Conservation (phyloP, 2,888 invertebrate species). For the Hirtodrosophila cameraria region DNA sequence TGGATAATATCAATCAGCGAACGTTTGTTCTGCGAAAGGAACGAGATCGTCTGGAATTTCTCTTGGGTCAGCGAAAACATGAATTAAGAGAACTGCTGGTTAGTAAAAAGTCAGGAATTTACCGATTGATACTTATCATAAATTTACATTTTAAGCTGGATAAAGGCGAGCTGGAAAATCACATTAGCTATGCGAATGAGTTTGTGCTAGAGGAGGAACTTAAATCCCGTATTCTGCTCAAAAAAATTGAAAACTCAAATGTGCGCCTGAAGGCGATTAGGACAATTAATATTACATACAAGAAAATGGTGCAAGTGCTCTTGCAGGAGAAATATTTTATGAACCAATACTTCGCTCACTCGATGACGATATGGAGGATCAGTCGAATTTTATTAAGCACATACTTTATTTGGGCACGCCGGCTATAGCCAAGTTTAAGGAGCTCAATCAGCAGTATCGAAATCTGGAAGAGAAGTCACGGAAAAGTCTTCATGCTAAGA, state of each 20-base stretch:
- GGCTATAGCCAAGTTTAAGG: conserved; percentile 75
- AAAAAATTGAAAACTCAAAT: too few species aligned
- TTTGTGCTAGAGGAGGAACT: conserved; percentile 77
- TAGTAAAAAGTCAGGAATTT: conserved; percentile 10
- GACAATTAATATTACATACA: too few species aligned
- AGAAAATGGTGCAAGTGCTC: too few species aligned
- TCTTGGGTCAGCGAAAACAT: conserved; percentile 64
- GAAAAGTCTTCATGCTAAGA: conserved; percentile 48
- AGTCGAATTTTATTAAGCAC: conserved; percentile 79
- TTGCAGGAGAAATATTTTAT: too few species aligned
- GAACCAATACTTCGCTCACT: conserved; percentile 81
- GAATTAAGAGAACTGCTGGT: conserved; percentile 75
- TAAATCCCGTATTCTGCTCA: too few species aligned
- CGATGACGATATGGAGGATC: conserved; percentile 81
- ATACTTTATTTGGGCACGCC: conserved; percentile 81
- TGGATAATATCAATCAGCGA: too few species aligned
- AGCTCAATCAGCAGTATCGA: conserved; percentile 69
- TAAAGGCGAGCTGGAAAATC: conserved; percentile 75
- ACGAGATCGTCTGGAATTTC: too few species aligned
- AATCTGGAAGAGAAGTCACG: conserved; percentile 72
- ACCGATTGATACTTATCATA: too few species aligned
- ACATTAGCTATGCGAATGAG: conserved; percentile 80
- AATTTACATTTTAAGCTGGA: conserved; percentile 54
- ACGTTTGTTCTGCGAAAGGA: too few species aligned
- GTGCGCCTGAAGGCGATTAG: too few species aligned